Evolutionary conservation across 2,113 vertebrate genomes (phyloP).

Genomic region (Indicator indicator): DNA sequence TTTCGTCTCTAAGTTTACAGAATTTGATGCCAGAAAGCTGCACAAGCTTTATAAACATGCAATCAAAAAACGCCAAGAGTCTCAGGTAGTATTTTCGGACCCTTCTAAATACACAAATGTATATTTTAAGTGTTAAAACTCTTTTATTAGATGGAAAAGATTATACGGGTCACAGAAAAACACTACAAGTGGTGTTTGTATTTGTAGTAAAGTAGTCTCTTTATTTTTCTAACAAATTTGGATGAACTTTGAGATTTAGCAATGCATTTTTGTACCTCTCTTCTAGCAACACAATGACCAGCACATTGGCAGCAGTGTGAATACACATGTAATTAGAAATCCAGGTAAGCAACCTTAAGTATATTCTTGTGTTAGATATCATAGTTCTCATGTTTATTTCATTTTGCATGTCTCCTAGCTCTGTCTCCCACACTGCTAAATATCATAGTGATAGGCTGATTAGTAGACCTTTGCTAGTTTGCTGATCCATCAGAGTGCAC

Average conservation of each 20-base stretch:
- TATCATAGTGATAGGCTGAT: background rate
- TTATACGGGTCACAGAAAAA: background rate
- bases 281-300: conserved; percentile 88
- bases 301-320: conserved; percentile 82
- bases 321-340: conserved; percentile 85
- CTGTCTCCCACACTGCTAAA: background rate
- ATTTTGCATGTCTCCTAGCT: background rate
- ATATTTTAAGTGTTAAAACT: background rate
- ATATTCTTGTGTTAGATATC: background rate
- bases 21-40: conserved; percentile 97
- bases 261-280: conserved; percentile 24
- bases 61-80: conserved; percentile 98
- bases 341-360: conserved; percentile 79
- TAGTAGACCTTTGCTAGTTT: background rate
- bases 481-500: background rate
- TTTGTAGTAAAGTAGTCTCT: background rate
- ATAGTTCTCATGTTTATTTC: background rate
- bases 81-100: conserved; percentile 81
- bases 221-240: background rate
- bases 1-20: conserved; percentile 98
- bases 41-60: conserved; percentile 98
- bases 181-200: background rate
- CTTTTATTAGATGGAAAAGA: background rate
- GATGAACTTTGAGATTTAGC: background rate
- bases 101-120: background rate